Evolutionary conservation across 2,888 invertebrate species (phyloP), one percentile per base, ranked within the genome.

Genomic region (Drosophila longiperda): DNA sequence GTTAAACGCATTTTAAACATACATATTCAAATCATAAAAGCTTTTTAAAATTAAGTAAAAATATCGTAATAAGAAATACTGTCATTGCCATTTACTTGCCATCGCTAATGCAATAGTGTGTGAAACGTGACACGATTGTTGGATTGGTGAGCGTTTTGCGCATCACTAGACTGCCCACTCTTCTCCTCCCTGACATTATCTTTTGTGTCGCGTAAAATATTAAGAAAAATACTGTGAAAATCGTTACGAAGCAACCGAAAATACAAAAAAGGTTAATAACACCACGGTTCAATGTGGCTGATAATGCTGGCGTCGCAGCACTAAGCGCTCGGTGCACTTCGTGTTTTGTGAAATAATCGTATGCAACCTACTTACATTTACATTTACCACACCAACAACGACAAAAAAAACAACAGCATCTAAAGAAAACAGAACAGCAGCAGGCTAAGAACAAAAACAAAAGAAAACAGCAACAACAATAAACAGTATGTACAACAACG

Each of bases 171-270:
- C 61, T 52, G 23, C 20, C 70, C 67, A 69, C 40, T 69, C 59
- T 58, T 67, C 67, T 58, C 67, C 70, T 69, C 70, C 40, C 67
- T 67, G 57, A 69, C 69, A 67, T 60, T 69, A 65, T 83, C 83
- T 88, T 88, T 88, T 83, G 80, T 80, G 87, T 84, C 84, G 87
- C 83, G 87, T 83, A 81, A 85, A 82, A 73, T 68, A 83, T 76
- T 60, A 78, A 84, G 78, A 77, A 87, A 87, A 79, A 83, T 68
- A 68, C 60, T 75, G 69, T 71, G 57, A 68, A 81, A 74, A 82
- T 76, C 72, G 67, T 74, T 82, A 60, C 68, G 66, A 61, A 63
- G 65, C 48, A 68, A 68, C 50, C 38, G 64, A 58, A 64, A 65
- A 60, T 34, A 49, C 34, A 72, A 72, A 9, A 66, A 66, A 77